Evolutionary conservation across 2,797 vertebrate species (phyloP).

Genomic region (Distichodus sexfasciatus): DNA sequence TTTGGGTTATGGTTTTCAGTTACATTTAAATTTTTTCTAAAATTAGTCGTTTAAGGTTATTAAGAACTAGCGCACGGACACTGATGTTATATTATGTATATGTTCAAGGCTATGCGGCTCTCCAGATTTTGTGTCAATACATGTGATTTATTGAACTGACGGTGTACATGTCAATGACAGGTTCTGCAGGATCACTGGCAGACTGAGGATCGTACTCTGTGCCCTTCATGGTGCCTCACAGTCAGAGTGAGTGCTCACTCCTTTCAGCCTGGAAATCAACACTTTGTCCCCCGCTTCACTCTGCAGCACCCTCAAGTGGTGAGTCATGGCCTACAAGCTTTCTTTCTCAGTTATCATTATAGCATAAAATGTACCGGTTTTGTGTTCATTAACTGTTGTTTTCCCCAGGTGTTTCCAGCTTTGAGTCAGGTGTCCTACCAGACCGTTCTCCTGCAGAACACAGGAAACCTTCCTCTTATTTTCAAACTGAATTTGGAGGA

Average conservation of each 20-base stretch:
- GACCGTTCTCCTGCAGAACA: slow-evolving; percentile 81
- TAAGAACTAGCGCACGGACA: no score
- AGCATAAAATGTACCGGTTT: no score
- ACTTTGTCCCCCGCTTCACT: slow-evolving; percentile 74
- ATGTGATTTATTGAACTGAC: neutral
- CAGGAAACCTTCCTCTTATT: slow-evolving; percentile 73
- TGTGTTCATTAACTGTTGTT: no score
- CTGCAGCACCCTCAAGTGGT: slow-evolving; percentile 79
- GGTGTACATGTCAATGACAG: slow-evolving; percentile 48
- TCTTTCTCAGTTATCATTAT: neutral
- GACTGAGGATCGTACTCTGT: slow-evolving; percentile 71
- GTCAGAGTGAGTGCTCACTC: slow-evolving; percentile 82
- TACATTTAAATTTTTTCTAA: no score
- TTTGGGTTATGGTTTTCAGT: neutral
- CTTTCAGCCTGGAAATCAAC: slow-evolving; percentile 70
- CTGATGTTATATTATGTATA: no score
- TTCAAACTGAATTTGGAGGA: slow-evolving; percentile 71
- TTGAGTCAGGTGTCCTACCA: slow-evolving; percentile 67
- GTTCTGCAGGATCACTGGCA: slow-evolving; percentile 69
- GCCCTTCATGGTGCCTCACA: slow-evolving; percentile 84
- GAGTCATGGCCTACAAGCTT: slow-evolving; percentile 42
- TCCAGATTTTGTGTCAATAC: no score
- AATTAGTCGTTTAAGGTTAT: no score
- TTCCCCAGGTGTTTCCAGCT: slow-evolving; percentile 80
- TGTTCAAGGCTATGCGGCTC: no score